Conservation (phyloP, 2,888 invertebrate species). For the Cephalotes varians region DNA sequence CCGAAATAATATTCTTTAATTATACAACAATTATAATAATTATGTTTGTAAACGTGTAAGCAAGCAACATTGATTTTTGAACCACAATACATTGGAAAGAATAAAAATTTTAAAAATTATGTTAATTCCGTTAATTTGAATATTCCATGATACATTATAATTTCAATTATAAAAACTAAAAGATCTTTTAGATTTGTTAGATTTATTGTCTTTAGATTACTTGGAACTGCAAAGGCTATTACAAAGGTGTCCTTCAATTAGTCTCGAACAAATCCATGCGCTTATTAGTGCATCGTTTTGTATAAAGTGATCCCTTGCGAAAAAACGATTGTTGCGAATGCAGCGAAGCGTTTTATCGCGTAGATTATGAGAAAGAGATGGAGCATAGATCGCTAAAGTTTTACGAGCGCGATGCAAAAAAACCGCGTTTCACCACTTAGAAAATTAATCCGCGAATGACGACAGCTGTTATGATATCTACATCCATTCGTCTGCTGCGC, state of each 20-base stretch:
- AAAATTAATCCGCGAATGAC: conserved; percentile 21
- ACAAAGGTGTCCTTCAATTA: background rate
- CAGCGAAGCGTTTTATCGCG: conserved; percentile 30
- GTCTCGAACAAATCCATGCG: conserved; percentile 15
- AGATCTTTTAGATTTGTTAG: background rate
- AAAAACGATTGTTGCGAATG: conserved; percentile 18
- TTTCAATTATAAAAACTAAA: background rate
- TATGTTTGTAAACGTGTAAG: background rate
- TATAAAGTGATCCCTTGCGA: conserved; percentile 10
- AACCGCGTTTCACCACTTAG: conserved; percentile 3
- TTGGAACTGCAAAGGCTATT: background rate
- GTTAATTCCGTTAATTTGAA: conserved; percentile 1
- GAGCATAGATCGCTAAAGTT: conserved; percentile 18
- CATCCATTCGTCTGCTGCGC: background rate
- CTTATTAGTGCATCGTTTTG: conserved; percentile 18
- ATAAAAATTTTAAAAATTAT: background rate
- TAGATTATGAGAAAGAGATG: conserved; percentile 7
- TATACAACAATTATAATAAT: background rate
- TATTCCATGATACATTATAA: background rate
- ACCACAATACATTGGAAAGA: background rate
- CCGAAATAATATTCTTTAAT: background rate
- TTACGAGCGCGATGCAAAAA: conserved; percentile 26
- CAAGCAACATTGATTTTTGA: background rate
- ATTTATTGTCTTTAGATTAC: background rate
- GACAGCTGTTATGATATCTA: conserved; percentile 18